Evolutionary conservation across 2,113 vertebrate genomes (phyloP).

Genomic region (Stegastes partitus): DNA sequence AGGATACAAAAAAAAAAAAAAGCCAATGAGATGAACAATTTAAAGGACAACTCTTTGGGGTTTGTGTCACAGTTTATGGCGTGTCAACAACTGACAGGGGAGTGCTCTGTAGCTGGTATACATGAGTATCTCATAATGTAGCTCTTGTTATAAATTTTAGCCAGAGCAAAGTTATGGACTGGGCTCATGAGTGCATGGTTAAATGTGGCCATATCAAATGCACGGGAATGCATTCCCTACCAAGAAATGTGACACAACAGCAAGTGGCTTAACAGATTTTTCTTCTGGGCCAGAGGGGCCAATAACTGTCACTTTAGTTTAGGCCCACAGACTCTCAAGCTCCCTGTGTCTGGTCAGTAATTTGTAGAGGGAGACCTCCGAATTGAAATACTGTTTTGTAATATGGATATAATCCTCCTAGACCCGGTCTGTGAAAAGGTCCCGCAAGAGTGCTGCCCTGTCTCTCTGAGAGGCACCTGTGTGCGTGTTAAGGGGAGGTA

Average conservation of each 20-base stretch:
- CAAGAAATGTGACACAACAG: constrained; percentile 89
- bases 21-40: constrained; percentile 54
- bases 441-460: constrained; percentile 9
- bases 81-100: constrained; percentile 68
- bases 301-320: constrained; percentile 89
- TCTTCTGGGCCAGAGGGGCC: constrained; percentile 79
- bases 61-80: constrained; percentile 76
- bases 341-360: constrained; percentile 81
- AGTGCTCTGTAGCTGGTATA: constrained; percentile 63
- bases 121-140: constrained; percentile 73
- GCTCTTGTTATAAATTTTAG: constrained; percentile 74
- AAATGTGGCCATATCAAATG: constrained; percentile 82
- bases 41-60: constrained; percentile 60
- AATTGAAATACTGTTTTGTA: constrained; percentile 73
- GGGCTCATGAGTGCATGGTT: constrained; percentile 71
- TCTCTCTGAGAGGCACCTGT: constrained; percentile 64
- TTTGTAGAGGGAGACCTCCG: constrained; percentile 76
- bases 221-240: constrained; percentile 83
- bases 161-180: constrained; percentile 75
- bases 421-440: constrained; percentile 40
- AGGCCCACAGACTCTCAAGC: constrained; percentile 78
- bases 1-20: constrained; percentile 22
- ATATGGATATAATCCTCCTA: constrained; percentile 65
- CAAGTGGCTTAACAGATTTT: constrained; percentile 88
- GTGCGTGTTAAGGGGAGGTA: constrained; percentile 61